Conservation (phyloP, 2,797 vertebrate species). For the Tangara arthus region DNA sequence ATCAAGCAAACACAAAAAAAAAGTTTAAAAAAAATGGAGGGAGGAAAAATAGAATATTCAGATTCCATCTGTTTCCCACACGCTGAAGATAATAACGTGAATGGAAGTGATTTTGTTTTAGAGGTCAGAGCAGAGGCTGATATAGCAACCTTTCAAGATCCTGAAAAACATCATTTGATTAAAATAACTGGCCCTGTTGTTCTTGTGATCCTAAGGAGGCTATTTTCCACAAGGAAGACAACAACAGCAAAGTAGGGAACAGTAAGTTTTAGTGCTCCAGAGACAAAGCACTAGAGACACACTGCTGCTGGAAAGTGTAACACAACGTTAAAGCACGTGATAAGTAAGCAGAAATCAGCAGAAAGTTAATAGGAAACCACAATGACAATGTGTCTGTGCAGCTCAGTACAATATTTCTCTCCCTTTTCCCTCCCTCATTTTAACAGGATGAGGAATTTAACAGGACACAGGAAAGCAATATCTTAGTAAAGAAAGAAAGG, state of each 20-base stretch:
- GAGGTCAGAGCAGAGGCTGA: constrained; percentile 69
- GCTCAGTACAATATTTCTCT: background rate
- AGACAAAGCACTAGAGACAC: constrained; percentile 26
- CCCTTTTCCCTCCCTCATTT: background rate
- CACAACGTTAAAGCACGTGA: background rate
- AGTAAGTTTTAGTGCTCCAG: background rate
- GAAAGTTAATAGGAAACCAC: background rate
- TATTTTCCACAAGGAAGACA: background rate
- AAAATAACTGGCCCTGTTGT: constrained; percentile 11
- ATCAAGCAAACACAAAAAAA: constrained; percentile 53
- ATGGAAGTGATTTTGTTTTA: constrained; percentile 74
- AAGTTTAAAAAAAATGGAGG: background rate
- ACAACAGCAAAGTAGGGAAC: background rate
- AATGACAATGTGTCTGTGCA: background rate
- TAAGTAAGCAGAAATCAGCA: background rate
- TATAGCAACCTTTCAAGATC: constrained; percentile 66
- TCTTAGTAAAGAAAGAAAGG: constrained; percentile 56
- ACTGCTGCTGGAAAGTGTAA: constrained; percentile 6
- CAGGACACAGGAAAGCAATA: constrained; percentile 46
- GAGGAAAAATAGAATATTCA: constrained; percentile 65
- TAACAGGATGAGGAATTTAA: constrained; percentile 54
- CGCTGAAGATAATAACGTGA: constrained; percentile 71
- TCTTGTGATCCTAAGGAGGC: background rate
- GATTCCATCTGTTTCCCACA: constrained; percentile 84
- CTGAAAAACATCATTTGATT: constrained; percentile 25